Evolutionary conservation across 2,113 vertebrate genomes (phyloP).

Genomic region (Aviceda subcristata): DNA sequence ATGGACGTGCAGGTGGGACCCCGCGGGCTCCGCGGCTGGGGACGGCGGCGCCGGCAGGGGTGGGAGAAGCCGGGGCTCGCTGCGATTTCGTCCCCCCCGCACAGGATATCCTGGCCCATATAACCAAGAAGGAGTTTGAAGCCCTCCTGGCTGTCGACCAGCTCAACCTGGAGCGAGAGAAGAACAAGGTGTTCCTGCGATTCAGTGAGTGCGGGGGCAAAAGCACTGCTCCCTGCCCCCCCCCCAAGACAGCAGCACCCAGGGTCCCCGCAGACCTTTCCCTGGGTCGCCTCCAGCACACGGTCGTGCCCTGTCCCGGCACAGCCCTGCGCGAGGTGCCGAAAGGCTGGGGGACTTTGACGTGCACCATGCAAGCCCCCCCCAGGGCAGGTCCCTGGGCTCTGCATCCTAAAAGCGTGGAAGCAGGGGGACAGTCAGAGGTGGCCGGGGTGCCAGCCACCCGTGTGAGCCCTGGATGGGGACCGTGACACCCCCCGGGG

Average conservation of each 20-base stretch:
- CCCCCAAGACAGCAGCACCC: accelerated
- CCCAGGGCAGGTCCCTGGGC: neutral
- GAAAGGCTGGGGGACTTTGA: neutral
- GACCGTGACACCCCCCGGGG: neutral
- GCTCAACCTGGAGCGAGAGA: slow-evolving; percentile 82
- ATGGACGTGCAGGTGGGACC: slow-evolving; percentile 65
- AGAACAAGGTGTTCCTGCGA: slow-evolving; percentile 83
- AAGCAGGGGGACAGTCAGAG: too few relatives aligned
- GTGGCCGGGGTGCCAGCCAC: neutral
- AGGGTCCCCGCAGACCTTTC: neutral
- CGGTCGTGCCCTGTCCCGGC: accelerated
- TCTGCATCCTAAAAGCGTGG: accelerated
- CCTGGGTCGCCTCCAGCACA: neutral
- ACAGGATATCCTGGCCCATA: slow-evolving; percentile 82
- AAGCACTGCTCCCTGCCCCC: neutral
- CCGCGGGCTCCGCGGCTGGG: accelerated
- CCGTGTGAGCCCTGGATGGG: accelerated
- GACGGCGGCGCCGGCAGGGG: accelerated
- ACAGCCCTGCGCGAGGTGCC: accelerated
- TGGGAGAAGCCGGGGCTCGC: neutral
- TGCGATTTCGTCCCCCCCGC: accelerated
- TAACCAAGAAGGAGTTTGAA: slow-evolving; percentile 83
- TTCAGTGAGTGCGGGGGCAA: slow-evolving; percentile 78
- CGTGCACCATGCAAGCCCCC: accelerated
- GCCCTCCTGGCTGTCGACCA: slow-evolving; percentile 86